Evolutionary conservation across 1,140 invertebrate genomes (phyloP).

Genomic region (Drosophila kurseongensis): DNA sequence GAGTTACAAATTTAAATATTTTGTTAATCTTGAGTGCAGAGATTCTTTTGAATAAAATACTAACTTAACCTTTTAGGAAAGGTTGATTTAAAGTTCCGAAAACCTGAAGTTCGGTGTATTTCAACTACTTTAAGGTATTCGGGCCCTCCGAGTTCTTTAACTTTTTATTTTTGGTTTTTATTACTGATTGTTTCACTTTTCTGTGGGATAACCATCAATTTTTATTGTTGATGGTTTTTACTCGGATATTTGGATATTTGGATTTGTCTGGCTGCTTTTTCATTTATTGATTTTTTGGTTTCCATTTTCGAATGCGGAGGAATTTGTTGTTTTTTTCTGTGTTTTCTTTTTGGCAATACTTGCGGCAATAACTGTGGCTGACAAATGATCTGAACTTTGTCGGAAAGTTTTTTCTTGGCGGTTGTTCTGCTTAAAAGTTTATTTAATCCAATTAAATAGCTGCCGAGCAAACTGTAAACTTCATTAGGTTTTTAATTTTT

Average conservation of each 20-base stretch:
- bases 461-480: conserved; percentile 50
- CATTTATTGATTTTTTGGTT: conserved; percentile 70
- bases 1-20: no score
- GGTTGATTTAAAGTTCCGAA: no score
- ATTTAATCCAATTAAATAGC: conserved; percentile 66
- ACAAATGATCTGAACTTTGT: conserved; percentile 68
- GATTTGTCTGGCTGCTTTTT: conserved; percentile 21
- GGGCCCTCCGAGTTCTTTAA: neutral
- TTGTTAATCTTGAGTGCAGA: no score
- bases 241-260: no score
- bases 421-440: conserved; percentile 40
- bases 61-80: no score
- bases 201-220: conserved; percentile 78
- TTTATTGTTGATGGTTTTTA: no score
- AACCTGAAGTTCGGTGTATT: neutral
- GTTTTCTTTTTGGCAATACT: conserved; percentile 28
- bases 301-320: conserved; percentile 13
- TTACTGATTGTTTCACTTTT: conserved; percentile 79
- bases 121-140: conserved; percentile 11
- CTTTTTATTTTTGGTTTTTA: conserved; percentile 57
- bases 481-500: conserved; percentile 50
- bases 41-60: no score
- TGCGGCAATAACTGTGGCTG: conserved; percentile 45
- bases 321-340: conserved; percentile 10
- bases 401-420: conserved; percentile 40